phyloP scores from a whole-genome alignment of 1,140 invertebrate genomes.

The Brachionus calyciflorus region DNA sequence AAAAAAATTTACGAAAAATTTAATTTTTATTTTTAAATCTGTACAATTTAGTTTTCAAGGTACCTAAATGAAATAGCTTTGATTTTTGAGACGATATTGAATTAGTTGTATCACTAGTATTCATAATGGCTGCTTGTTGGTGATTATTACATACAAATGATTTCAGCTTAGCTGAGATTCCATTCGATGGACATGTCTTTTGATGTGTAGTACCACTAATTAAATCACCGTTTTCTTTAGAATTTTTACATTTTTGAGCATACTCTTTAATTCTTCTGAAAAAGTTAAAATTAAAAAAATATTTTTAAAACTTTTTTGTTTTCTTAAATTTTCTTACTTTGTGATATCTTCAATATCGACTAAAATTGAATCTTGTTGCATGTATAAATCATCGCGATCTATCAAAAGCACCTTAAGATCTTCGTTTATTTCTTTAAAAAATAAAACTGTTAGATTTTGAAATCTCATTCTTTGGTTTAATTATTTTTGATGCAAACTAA shows the following conservation, averaged over 20 bases:
- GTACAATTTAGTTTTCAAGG: neutral
- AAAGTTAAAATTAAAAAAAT: neutral
- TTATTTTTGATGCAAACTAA: too few relatives aligned
- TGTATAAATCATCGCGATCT: slow-evolving; percentile 85
- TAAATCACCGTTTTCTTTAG: neutral
- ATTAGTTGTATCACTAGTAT: neutral
- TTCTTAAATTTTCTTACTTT: slow-evolving; percentile 68
- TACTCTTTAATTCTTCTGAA: slow-evolving; percentile 34
- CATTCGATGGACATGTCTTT: neutral
- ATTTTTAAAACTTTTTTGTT: neutral
- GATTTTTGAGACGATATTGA: neutral
- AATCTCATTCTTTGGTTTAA: too few relatives aligned
- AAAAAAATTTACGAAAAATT: too few relatives aligned
- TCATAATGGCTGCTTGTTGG: neutral
- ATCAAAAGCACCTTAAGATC: slow-evolving; percentile 79
- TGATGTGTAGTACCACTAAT: too few relatives aligned
- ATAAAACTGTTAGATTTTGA: too few relatives aligned
- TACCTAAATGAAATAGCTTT: neutral
- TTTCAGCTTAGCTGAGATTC: neutral
- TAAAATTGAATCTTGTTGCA: slow-evolving; percentile 94
- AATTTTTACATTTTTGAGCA: neutral
- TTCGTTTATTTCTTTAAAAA: slow-evolving; percentile 71
- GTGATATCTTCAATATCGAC: slow-evolving; percentile 93
- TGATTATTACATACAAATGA: neutral
- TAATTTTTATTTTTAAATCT: neutral